Evolutionary conservation across 2,888 invertebrate genomes (phyloP).

Genomic region (Harpalus rubripes): DNA sequence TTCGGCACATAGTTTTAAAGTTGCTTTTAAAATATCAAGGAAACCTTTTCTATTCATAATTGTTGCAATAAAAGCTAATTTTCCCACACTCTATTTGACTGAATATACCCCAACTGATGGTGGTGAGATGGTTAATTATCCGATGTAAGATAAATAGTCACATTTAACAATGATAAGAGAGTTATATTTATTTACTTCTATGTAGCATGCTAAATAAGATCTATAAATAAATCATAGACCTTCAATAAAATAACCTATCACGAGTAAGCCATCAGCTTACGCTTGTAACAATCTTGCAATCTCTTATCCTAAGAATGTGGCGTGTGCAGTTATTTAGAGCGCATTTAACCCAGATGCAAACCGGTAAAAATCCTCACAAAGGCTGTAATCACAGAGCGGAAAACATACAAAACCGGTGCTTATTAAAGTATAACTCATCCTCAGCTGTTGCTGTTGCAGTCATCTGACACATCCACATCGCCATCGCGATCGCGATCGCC

Average conservation of each 20-base stretch:
- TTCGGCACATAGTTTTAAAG: no score
- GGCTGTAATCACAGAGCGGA: constrained; percentile 50
- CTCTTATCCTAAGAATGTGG: background rate
- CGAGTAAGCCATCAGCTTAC: background rate
- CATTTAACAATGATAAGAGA: background rate
- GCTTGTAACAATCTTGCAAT: background rate
- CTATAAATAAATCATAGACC: background rate
- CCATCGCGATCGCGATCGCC: background rate
- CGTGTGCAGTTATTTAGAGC: constrained; percentile 42
- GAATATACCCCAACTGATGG: no score
- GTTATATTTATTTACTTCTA: background rate
- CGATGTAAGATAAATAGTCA: no score
- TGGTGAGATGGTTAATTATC: no score
- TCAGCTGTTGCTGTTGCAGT: background rate
- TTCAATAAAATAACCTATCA: background rate
- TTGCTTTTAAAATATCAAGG: no score
- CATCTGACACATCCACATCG: constrained; percentile 17
- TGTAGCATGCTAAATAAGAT: background rate
- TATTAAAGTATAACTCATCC: constrained; percentile 46
- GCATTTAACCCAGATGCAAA: constrained; percentile 46
- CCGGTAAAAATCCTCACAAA: constrained; percentile 41
- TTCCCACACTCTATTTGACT: no score
- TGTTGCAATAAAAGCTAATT: no score
- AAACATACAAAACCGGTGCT: constrained; percentile 50
- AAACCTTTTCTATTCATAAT: no score